Percentiles rank a stretch among this genome's conserved stretches.
Conservation (phyloP, 2,113 vertebrate species). For the Gopherus flavomarginatus region DNA sequence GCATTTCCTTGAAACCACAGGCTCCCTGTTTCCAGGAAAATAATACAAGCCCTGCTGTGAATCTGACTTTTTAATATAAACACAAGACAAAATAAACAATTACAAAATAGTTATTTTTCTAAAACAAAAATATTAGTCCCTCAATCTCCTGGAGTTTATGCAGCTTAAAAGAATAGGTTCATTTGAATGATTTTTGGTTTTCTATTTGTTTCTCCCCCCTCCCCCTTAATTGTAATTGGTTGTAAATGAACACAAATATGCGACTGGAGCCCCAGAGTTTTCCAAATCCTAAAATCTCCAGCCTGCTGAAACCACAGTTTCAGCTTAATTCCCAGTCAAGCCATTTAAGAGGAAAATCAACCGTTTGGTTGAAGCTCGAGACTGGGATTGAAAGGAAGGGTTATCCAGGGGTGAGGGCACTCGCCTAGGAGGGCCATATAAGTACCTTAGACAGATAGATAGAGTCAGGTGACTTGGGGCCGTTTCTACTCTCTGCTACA, state of each 20-base stretch:
- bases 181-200: background rate
- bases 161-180: constrained; percentile 1
- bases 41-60: constrained; percentile 19
- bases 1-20: constrained; percentile 16
- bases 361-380: background rate
- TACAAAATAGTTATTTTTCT: constrained; percentile 18
- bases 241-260: background rate
- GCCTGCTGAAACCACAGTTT: background rate
- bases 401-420: background rate
- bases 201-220: background rate
- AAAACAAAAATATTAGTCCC: background rate
- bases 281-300: background rate
- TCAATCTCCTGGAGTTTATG: background rate
- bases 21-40: constrained; percentile 24
- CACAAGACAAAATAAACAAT: constrained; percentile 55
- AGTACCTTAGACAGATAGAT: background rate
- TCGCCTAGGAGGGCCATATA: background rate
- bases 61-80: constrained; percentile 54
- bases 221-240: constrained; percentile 38
- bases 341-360: background rate
- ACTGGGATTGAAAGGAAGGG: background rate
- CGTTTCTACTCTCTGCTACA: background rate
- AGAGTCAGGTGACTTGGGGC: background rate
- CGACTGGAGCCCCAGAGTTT: background rate
- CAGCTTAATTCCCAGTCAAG: background rate